Evolutionary conservation across 2,113 vertebrate genomes (phyloP).

Genomic region (Hydropotes inermis): DNA sequence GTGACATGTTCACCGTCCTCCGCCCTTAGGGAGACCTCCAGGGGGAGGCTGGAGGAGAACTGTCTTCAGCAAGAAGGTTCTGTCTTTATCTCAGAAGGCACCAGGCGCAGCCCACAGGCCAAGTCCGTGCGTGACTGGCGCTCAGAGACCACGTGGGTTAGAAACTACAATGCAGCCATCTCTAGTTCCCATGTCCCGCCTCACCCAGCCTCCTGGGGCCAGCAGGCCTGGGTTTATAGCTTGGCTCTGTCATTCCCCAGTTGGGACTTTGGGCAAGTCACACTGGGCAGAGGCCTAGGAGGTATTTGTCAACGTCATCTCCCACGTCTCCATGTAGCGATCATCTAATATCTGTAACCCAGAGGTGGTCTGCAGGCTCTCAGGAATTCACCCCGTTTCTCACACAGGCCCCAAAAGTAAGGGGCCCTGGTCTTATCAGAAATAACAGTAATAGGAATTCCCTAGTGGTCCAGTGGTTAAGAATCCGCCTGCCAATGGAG

Average conservation of each 20-base stretch:
- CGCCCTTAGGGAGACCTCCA: conserved; percentile 52
- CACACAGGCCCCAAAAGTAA: background rate
- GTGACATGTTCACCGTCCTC: conserved; percentile 52
- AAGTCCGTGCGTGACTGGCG: rapidly evolving
- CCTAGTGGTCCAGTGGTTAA: background rate
- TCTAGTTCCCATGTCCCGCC: background rate
- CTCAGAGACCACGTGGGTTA: background rate
- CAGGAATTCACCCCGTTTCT: background rate
- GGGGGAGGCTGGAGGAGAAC: conserved; percentile 7
- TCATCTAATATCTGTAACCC: background rate
- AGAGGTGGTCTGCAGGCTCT: background rate
- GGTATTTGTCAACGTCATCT: background rate
- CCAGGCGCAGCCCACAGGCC: background rate
- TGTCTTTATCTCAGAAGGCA: conserved; percentile 42
- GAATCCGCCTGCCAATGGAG: background rate
- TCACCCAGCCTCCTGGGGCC: background rate
- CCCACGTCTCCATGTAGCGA: background rate
- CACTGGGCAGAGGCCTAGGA: background rate
- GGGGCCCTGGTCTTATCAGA: background rate
- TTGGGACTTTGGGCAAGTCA: background rate
- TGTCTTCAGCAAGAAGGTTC: background rate
- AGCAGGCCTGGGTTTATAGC: background rate
- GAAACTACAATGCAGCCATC: rapidly evolving
- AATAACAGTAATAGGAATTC: background rate
- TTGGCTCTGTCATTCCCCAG: background rate